Percentiles rank a stretch among this genome's conserved stretches.
These are phyloP conservation scores for Hololepta plana DNA, from an alignment of 2,888 invertebrate genomes.

Conservation along the genomic window DNA sequence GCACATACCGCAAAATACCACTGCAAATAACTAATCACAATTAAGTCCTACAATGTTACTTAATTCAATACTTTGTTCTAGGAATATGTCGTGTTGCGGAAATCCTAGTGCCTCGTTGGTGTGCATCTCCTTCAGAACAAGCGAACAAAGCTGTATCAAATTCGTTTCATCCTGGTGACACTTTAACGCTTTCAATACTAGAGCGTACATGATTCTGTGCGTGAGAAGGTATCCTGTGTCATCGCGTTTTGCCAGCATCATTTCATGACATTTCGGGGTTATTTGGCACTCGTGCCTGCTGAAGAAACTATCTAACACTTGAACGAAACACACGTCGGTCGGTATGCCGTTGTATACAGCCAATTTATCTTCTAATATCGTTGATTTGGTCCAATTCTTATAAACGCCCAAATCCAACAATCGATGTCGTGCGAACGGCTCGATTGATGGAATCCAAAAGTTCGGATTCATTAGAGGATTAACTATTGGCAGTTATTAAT, in stretches of 20 bases:
- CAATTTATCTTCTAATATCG: constrained; percentile 12
- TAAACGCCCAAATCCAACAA: constrained; percentile 14
- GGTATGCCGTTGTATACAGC: constrained; percentile 14
- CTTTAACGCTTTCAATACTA: constrained; percentile 16
- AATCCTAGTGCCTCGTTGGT: constrained; percentile 15
- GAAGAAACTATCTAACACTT: constrained; percentile 14
- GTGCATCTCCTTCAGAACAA: constrained; percentile 17
- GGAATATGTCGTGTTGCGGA: constrained; percentile 17
- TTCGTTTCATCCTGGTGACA: too few relatives aligned
- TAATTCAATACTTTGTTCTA: constrained; percentile 16
- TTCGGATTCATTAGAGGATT: constrained; percentile 9
- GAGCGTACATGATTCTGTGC: constrained; percentile 15
- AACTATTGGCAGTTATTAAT: constrained; percentile 9
- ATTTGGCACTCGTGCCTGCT: constrained; percentile 13
- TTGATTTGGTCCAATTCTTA: constrained; percentile 13
- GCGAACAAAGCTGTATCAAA: constrained; percentile 15
- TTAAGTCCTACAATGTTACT: too few relatives aligned
- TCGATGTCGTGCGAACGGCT: too few relatives aligned
- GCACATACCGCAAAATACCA: constrained; percentile 29
- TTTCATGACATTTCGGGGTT: constrained; percentile 13
- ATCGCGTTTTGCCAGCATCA: constrained; percentile 13
- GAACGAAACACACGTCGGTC: constrained; percentile 15
- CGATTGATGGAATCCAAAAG: too few relatives aligned
- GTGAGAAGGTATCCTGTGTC: constrained; percentile 18
- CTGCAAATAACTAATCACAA: constrained; percentile 17